Percentiles rank a stretch among this genome's conserved stretches.
These are phyloP conservation scores for Himalopsyche tibetana DNA, from an alignment of 2,888 invertebrate genomes.

Conservation along the genomic window DNA sequence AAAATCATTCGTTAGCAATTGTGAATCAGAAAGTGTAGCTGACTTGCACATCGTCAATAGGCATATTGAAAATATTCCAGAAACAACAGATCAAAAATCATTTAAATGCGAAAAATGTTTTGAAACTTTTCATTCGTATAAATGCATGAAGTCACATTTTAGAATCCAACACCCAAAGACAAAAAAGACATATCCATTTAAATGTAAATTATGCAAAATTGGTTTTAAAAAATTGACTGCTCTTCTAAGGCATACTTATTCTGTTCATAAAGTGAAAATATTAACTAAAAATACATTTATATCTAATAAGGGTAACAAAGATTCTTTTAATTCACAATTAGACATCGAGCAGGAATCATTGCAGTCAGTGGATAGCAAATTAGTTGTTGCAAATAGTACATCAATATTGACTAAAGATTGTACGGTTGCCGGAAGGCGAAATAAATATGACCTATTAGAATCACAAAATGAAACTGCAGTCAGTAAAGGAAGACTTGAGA, in stretches of 20 bases:
- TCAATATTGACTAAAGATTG: slow-evolving; percentile 33
- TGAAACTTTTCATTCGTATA: not conserved
- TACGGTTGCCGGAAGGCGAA: not conserved
- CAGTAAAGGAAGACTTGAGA: not conserved
- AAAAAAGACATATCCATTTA: slow-evolving; percentile 10
- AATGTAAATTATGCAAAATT: slow-evolving; percentile 46
- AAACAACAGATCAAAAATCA: not conserved
- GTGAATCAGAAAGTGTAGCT: no score
- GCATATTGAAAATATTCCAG: not conserved
- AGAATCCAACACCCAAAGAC: slow-evolving; percentile 2
- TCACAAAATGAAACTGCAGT: not conserved
- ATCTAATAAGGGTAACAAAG: not conserved
- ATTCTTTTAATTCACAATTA: not conserved
- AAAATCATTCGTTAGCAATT: not conserved
- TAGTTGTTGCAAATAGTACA: slow-evolving; percentile 41
- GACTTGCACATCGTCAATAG: not conserved
- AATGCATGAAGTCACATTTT: not conserved
- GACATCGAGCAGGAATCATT: not conserved
- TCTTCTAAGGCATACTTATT: slow-evolving; percentile 44
- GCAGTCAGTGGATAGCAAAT: not conserved
- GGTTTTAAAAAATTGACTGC: slow-evolving; percentile 3
- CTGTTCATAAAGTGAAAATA: slow-evolving; percentile 3
- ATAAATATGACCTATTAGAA: not conserved
- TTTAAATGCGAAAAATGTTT: slow-evolving; percentile 12
- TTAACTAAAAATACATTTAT: not conserved